phyloP scores from a whole-genome alignment of 2,888 invertebrate genomes.

The Punctoribates punctum region DNA sequence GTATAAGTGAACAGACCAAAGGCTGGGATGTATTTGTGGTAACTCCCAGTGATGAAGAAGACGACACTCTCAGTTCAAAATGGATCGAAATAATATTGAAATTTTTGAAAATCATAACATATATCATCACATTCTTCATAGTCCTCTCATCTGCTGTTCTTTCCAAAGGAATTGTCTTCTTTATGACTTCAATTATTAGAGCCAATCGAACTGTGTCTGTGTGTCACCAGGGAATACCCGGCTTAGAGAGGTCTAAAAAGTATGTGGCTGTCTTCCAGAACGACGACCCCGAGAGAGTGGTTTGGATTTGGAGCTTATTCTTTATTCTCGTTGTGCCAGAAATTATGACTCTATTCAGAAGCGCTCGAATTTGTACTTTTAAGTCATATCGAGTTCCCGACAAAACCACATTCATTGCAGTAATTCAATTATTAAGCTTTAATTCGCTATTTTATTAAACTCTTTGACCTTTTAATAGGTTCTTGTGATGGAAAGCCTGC shows the following conservation, averaged over 20 bases:
- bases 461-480: conserved; percentile 54
- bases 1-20: conserved; percentile 50
- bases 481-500: conserved; percentile 78
- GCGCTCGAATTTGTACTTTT: conserved; percentile 82
- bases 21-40: conserved; percentile 80
- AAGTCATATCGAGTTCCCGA: conserved; percentile 76
- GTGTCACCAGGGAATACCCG: conserved; percentile 68
- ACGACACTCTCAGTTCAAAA: conserved; percentile 67
- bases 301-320: conserved; percentile 87
- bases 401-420: conserved; percentile 62
- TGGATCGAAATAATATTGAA: conserved; percentile 64
- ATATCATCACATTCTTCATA: conserved; percentile 75
- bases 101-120: conserved; percentile 64
- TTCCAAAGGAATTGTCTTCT: conserved; percentile 80
- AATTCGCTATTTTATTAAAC: not conserved
- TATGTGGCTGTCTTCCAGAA: conserved; percentile 66
- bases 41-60: conserved; percentile 62
- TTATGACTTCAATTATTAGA: conserved; percentile 85
- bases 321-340: conserved; percentile 85
- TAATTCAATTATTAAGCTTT: conserved; percentile 41
- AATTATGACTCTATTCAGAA: conserved; percentile 76
- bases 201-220: conserved; percentile 69
- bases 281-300: conserved; percentile 78
- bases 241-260: conserved; percentile 69
- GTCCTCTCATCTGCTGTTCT: conserved; percentile 80